phyloP scores from a whole-genome alignment of 2,113 vertebrate genomes.

The Callipepla californica region DNA sequence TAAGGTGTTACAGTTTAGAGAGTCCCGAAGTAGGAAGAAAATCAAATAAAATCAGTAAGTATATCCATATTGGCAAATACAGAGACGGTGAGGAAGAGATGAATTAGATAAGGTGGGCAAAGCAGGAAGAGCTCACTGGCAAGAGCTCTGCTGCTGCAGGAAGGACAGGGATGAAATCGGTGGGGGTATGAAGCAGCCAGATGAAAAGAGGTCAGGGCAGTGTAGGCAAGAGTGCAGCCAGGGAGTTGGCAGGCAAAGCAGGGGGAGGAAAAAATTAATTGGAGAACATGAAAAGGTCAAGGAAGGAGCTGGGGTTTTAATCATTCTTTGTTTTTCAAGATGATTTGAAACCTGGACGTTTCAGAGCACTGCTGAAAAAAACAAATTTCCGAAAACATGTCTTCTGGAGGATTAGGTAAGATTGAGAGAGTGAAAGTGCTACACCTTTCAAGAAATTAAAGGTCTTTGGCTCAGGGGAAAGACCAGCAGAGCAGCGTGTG shows the following conservation, averaged over 20 bases:
- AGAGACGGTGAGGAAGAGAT: neutral
- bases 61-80: neutral
- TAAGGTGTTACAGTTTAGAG: neutral
- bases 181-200: neutral
- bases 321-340: neutral
- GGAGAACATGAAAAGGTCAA: neutral
- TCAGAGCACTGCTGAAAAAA: neutral
- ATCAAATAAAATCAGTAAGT: neutral
- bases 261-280: neutral
- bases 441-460: neutral
- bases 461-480: neutral
- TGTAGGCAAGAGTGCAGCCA: neutral
- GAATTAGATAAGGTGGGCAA: neutral
- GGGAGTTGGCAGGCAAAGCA: neutral
- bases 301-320: neutral
- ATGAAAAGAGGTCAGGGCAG: neutral
- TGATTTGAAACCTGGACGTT: neutral
- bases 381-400: neutral
- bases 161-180: neutral
- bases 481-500: rapidly evolving
- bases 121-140: neutral
- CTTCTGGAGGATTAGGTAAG: neutral
- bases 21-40: neutral
- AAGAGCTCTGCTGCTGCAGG: neutral
- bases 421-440: neutral